Evolutionary conservation across 2,888 invertebrate species (phyloP), one percentile per base, ranked within the genome.

Genomic region (Rhyacophila evoluta): DNA sequence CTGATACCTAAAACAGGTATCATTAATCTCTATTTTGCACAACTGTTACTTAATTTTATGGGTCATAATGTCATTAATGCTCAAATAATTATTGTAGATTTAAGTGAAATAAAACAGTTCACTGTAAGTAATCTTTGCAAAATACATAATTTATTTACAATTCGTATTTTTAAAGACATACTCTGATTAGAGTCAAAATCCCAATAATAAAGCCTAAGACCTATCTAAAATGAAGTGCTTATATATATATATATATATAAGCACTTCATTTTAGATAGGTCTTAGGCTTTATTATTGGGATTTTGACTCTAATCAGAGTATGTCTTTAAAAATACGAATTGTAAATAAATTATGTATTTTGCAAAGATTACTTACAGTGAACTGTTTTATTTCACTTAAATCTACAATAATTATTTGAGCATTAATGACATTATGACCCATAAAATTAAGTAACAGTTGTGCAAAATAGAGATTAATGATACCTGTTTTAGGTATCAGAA

Each of bases 321-420:
- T 33, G 4, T 33, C 6, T 33, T 33, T 33, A 33, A 33, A 33
- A 33, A 33, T 33, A 33, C 6, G 29, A 4, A 33, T 33, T 33
- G 6, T 4, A 33, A 4, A 33, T 33, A 33, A 33, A 33, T 33
- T 33, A 33, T n/a, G 29, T 6, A 33, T 33, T n/a, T n/a, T n/a
- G 29, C 29, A 33, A 33, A 33, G 29, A 6, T 33, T 33, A 33
- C 29, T 33, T 33, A 33, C 6, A 25, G 19, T 25, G 19, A 55
- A 19, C 25, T 55, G 19, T 55, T 55, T 55, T 55, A 8, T 55
- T 25, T 55, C 10, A 15, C 55, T 55, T 19, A 2, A 19, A 55
- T 55, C 29, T 33, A 33, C n/a, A n/a, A n/a, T 55, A 55, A 55
- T 55, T 55, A 55, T 19, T 55, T 55, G 55, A 55, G 55, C 55